A percentile compares a stretch with the other conserved stretches of the same genome.
Conservation (phyloP, 2,888 invertebrate species). For the Drosophila leonis region DNA sequence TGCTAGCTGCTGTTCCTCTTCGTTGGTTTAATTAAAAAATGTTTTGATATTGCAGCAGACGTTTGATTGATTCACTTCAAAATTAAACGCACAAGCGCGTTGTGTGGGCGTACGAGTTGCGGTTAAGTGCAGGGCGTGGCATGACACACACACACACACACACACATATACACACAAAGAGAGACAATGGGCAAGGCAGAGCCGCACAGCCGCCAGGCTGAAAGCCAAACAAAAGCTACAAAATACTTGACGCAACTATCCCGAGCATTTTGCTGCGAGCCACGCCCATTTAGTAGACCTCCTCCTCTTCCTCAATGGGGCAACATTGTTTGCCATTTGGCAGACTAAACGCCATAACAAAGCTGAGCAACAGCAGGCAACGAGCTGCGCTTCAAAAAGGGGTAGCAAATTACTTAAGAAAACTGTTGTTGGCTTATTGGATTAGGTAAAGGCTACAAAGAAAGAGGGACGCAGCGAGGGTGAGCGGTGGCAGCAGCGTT, state of each 20-base stretch:
- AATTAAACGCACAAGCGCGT: slow-evolving; percentile 29
- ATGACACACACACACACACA: too few species aligned
- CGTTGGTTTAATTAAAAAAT: slow-evolving; percentile 69
- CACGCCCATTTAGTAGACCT: not conserved
- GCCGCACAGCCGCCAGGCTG: slow-evolving; percentile 27
- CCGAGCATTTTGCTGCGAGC: slow-evolving; percentile 47
- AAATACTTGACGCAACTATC: slow-evolving; percentile 80
- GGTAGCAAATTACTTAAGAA: slow-evolving; percentile 76
- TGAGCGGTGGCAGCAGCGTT: slow-evolving; percentile 37
- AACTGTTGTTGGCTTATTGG: slow-evolving; percentile 80
- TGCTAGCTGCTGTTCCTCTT: slow-evolving; percentile 32
- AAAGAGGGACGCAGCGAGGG: not conserved
- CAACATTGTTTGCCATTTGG: slow-evolving; percentile 75
- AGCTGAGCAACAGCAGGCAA: slow-evolving; percentile 41
- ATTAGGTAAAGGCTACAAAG: slow-evolving; percentile 55
- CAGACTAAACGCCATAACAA: slow-evolving; percentile 76
- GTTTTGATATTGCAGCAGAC: slow-evolving; percentile 69
- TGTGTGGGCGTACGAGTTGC: slow-evolving; percentile 31
- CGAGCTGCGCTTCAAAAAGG: slow-evolving; percentile 32
- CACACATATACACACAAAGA: too few species aligned
- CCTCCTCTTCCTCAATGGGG: slow-evolving; percentile 17
- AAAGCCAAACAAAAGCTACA: slow-evolving; percentile 73
- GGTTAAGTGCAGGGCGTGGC: slow-evolving; percentile 39
- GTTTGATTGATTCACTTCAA: slow-evolving; percentile 77
- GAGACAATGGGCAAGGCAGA: slow-evolving; percentile 17